These are phyloP conservation scores for Pammene fasciana DNA, from an alignment of 2,888 invertebrate species.

Conservation along the genomic window DNA sequence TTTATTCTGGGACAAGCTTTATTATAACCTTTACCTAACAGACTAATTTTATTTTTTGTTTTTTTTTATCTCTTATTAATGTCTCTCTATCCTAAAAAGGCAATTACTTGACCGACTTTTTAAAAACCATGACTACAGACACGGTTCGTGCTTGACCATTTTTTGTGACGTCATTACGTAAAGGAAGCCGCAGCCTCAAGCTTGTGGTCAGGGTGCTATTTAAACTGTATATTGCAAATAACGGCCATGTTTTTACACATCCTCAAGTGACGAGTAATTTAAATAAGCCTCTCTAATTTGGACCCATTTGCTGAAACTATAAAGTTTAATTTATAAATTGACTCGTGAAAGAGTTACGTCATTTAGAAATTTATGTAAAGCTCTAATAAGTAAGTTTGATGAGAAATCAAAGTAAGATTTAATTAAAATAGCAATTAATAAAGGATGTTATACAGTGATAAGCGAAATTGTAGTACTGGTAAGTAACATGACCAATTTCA, in stretches of 20 bases:
- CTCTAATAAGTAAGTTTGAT: slow-evolving; percentile 3
- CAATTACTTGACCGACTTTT: too few relatives aligned
- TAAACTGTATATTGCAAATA: slow-evolving; percentile 68
- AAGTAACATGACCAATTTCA: not conserved
- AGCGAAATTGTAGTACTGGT: not conserved
- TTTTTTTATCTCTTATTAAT: too few relatives aligned
- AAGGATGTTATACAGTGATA: slow-evolving; percentile 7
- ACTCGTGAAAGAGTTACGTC: not conserved
- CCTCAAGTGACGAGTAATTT: not conserved
- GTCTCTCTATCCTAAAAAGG: too few relatives aligned
- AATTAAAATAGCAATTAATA: slow-evolving; percentile 15
- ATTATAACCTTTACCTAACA: too few relatives aligned
- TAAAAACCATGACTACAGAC: too few relatives aligned
- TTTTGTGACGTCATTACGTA: slow-evolving; percentile 79
- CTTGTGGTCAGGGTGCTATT: slow-evolving; percentile 67
- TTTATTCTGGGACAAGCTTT: too few relatives aligned
- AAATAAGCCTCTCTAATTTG: not conserved
- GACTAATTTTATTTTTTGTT: too few relatives aligned
- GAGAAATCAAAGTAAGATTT: slow-evolving; percentile 5
- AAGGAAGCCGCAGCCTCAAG: slow-evolving; percentile 73
- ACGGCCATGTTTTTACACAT: slow-evolving; percentile 33
- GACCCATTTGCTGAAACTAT: not conserved
- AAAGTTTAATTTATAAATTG: not conserved
- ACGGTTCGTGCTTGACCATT: slow-evolving; percentile 36
- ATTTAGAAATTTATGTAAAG: not conserved